A percentile compares a stretch with the other conserved stretches of the same genome.
Evolutionary conservation across 2,888 invertebrate genomes (phyloP).

Genomic region (Temnothorax rugatulus): DNA sequence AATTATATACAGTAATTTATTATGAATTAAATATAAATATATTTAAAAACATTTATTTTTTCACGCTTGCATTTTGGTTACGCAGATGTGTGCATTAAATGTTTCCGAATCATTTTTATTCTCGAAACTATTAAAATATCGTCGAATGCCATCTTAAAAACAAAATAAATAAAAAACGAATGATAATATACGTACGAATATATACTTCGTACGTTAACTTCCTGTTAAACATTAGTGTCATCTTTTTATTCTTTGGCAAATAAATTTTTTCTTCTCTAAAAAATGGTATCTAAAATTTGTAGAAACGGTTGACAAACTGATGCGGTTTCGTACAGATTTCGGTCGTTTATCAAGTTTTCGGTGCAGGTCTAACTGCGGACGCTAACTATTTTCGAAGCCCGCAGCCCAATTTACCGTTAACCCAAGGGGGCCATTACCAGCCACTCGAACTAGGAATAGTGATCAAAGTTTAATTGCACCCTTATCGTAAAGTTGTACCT

Average conservation of each 20-base stretch:
- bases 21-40: neutral
- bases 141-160: neutral
- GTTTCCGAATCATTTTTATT: neutral
- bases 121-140: neutral
- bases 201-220: neutral
- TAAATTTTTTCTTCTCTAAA: conserved; percentile 2
- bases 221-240: neutral
- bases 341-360: conserved; percentile 65
- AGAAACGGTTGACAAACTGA: conserved; percentile 51
- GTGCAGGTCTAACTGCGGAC: conserved; percentile 59
- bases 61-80: neutral
- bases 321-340: conserved; percentile 62
- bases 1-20: conserved; percentile 16
- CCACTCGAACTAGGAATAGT: conserved; percentile 74
- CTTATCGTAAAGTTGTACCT: conserved; percentile 78
- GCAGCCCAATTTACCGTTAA: conserved; percentile 70
- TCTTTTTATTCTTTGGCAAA: neutral
- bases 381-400: conserved; percentile 70
- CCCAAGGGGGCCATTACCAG: conserved; percentile 74
- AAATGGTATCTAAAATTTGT: conserved; percentile 38
- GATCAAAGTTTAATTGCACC: conserved; percentile 82
- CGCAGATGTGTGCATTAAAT: neutral
- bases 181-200: neutral
- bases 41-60: conserved; percentile 1
- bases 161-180: neutral